A percentile compares a stretch with the other conserved stretches of the same genome.
Evolutionary conservation across 2,888 invertebrate species (phyloP).

Genomic region (Aphrophora alni): DNA sequence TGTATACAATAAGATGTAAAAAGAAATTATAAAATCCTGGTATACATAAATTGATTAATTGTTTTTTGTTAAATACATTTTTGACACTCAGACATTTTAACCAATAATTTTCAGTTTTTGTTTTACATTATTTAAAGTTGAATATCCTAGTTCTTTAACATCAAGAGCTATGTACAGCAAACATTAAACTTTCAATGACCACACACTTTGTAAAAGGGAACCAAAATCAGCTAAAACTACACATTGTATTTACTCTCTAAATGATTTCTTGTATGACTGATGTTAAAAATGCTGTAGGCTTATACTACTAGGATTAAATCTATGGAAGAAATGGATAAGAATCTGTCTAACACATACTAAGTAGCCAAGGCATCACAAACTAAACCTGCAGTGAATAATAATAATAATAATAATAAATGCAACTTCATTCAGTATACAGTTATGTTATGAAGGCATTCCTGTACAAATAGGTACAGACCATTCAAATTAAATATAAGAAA

Average conservation of each 20-base stretch:
- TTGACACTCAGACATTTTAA: background rate
- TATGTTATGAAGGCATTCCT: background rate
- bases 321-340: conserved; percentile 27
- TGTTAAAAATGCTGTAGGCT: conserved; percentile 27
- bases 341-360: background rate
- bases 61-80: background rate
- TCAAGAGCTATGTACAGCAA: conserved; percentile 35
- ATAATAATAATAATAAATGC: background rate
- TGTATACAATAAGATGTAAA: conserved; percentile 36
- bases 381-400: background rate
- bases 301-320: conserved; percentile 12
- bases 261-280: background rate
- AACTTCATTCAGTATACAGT: background rate
- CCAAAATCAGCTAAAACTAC: conserved; percentile 31
- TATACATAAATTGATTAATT: background rate
- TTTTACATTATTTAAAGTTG: background rate
- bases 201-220: conserved; percentile 17
- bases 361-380: background rate
- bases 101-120: background rate
- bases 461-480: background rate
- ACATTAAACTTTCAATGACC: background rate
- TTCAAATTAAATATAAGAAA: background rate
- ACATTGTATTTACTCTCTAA: conserved; percentile 2
- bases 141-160: conserved; percentile 2
- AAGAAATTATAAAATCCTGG: conserved; percentile 14